Conservation (phyloP, 2,888 invertebrate species). For the Tachina lurida region DNA sequence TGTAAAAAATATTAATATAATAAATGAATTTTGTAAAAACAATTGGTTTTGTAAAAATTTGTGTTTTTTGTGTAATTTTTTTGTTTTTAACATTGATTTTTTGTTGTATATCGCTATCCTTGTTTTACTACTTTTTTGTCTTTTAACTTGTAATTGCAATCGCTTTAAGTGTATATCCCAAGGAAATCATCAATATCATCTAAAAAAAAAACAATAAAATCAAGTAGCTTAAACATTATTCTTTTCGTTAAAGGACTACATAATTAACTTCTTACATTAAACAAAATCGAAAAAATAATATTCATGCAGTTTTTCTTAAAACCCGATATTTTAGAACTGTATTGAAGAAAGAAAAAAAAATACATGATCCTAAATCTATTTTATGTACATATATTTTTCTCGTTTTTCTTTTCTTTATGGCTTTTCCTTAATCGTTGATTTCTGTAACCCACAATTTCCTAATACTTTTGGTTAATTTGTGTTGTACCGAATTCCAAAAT, state of each 20-base stretch:
- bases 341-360: constrained; percentile 18
- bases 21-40: constrained; percentile 38
- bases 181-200: constrained; percentile 32
- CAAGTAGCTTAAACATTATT: background rate
- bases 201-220: background rate
- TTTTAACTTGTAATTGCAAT: constrained; percentile 16
- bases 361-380: constrained; percentile 43
- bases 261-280: constrained; percentile 6
- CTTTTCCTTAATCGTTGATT: constrained; percentile 50
- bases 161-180: background rate
- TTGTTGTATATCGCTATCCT: constrained; percentile 13
- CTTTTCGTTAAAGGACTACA: constrained; percentile 3
- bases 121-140: constrained; percentile 17
- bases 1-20: constrained; percentile 10
- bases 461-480: constrained; percentile 64
- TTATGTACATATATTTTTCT: constrained; percentile 45
- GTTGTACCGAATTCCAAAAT: constrained; percentile 64
- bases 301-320: constrained; percentile 16
- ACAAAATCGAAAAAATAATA: constrained; percentile 1
- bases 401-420: constrained; percentile 59
- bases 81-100: background rate
- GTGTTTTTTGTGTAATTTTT: constrained; percentile 36
- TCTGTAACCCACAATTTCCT: constrained; percentile 37
- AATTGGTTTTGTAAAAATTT: constrained; percentile 28
- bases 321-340: constrained; percentile 14